Base-by-base conservation (phyloP, 2,797 vertebrate species). In the Smutsia temminckii region DNA sequence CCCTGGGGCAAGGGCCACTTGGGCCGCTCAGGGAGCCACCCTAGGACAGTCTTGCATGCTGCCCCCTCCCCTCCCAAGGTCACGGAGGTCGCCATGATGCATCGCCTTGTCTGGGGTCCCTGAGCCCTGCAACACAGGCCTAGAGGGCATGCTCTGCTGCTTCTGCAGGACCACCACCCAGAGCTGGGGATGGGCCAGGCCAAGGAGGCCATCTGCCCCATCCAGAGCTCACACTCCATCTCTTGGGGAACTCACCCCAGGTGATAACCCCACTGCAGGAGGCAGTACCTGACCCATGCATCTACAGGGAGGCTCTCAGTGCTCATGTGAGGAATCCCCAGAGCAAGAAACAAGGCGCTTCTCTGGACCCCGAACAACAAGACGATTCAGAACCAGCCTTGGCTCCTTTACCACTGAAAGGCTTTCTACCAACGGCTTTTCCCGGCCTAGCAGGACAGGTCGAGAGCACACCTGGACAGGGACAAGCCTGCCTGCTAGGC, bases 251-350 rank as follows among this genome's bases (percentile, higher is more conserved):
- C n/a, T 29, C 20, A 3, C 16, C 27, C 16, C n/a, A 12, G 29
- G 46, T 3, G 37, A 63, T 1, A 5, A 25, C 1, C 5, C 2
- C 2, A 13, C 9, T 0, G 0, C 0, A 0, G 40, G 1, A 32
- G 40, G 18, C 64, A 32, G 69, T 17, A 0, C 27, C 69, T 79
- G 55, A 7, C 6, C 40, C 13, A 17, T 9, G 27, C 18, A 12
- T 4, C 20, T n/a, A 8, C 1, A 6, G n/a, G 6, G 10, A 37
- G n/a, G 42, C 13, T 1, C 9, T 32, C 6, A 6, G 18, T 6
- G 29, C 18, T 51, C 80, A 9, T 46, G 13, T 3, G 29, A 40
- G 37, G 14, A 10, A 21, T 21, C 46, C 61, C 34, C 0, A 5
- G 6, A 10, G 12, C 64, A 53, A 5, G 10, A 1, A 4, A 17